Evolutionary conservation across 1,140 invertebrate genomes (phyloP).

Genomic region (Papilio dardanus): DNA sequence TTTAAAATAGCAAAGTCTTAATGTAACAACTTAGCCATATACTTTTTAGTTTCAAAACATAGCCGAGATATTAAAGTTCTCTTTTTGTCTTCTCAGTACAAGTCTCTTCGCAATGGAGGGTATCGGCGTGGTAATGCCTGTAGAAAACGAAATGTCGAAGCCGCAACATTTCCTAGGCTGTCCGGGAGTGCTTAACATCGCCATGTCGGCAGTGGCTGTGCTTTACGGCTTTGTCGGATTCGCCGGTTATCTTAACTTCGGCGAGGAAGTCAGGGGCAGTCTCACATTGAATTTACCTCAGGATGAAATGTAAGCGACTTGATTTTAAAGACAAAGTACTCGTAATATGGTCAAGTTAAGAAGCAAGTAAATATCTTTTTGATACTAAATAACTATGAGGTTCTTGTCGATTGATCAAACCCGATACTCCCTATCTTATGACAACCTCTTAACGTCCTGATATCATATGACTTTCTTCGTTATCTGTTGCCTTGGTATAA

Average conservation of each 20-base stretch:
- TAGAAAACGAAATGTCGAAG: constrained; percentile 93
- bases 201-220: constrained; percentile 89
- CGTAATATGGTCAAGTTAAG: too few species aligned
- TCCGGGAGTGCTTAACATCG: constrained; percentile 91
- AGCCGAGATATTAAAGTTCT: too few species aligned
- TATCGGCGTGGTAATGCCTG: constrained; percentile 92
- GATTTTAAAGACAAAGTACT: not conserved
- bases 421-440: too few species aligned
- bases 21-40: not conserved
- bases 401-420: too few species aligned
- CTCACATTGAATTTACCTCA: constrained; percentile 89
- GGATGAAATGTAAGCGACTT: constrained; percentile 84
- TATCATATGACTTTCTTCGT: too few species aligned
- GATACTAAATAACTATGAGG: too few species aligned
- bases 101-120: constrained; percentile 92
- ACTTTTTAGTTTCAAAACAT: too few species aligned
- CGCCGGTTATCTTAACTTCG: constrained; percentile 92
- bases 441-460: too few species aligned
- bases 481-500: too few species aligned
- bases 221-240: constrained; percentile 92
- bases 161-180: constrained; percentile 91
- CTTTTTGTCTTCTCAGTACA: constrained; percentile 84
- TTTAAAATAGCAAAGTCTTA: not conserved
- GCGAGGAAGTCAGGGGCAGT: constrained; percentile 85
- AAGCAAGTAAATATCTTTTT: too few species aligned